These are phyloP conservation scores for Tiliacea aurago DNA, from an alignment of 2,888 invertebrate species.

Conservation along the genomic window DNA sequence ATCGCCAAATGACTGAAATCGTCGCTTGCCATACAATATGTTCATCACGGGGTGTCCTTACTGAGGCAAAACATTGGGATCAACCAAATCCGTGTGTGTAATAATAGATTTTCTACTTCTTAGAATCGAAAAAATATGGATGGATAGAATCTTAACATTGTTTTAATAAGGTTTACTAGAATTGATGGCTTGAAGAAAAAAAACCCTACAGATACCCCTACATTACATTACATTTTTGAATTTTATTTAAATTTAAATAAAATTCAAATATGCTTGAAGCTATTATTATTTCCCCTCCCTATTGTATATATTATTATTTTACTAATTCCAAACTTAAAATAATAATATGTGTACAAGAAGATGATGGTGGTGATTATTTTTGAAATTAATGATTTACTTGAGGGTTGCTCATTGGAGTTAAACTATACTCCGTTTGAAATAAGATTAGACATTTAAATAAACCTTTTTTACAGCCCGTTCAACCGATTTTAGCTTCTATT, in stretches of 20 bases:
- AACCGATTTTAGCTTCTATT: too few relatives aligned
- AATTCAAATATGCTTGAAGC: too few relatives aligned
- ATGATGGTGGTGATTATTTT: too few relatives aligned
- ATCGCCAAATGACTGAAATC: constrained; percentile 8
- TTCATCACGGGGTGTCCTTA: constrained; percentile 9
- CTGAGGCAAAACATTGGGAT: not conserved
- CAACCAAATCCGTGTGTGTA: not conserved
- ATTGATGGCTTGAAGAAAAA: not conserved
- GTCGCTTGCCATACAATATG: constrained; percentile 14
- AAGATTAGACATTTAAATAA: too few relatives aligned
- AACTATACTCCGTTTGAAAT: too few relatives aligned
- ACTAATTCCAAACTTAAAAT: too few relatives aligned
- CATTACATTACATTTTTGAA: too few relatives aligned
- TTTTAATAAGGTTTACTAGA: not conserved
- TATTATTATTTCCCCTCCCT: not conserved
- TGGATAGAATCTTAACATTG: not conserved
- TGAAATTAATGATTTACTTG: not conserved
- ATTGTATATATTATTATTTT: not conserved
- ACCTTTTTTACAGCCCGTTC: too few relatives aligned
- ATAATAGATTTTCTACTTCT: not conserved
- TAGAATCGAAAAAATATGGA: not conserved
- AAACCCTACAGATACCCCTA: not conserved
- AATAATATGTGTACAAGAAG: too few relatives aligned
- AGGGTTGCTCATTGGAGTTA: not conserved
- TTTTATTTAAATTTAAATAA: too few relatives aligned